Conservation (phyloP, 2,797 vertebrate species). For the Platalea minor region DNA sequence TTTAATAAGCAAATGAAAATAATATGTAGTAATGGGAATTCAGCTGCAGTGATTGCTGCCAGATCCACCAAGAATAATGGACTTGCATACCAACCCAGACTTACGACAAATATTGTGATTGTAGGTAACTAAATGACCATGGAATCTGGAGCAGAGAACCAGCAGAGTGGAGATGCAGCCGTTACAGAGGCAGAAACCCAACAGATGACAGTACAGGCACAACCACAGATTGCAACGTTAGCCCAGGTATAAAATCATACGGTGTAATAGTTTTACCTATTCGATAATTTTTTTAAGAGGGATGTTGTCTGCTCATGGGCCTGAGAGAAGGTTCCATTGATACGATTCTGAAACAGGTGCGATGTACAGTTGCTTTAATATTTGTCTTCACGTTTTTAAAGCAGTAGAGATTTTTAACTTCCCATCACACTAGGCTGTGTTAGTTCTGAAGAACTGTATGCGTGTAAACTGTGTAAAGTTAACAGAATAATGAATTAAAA, state of each 20-base stretch:
- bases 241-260: constrained; percentile 85
- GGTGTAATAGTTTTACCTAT: constrained; percentile 31
- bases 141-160: constrained; percentile 96
- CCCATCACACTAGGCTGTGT: background rate
- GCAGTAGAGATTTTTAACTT: background rate
- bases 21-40: constrained; percentile 32
- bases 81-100: constrained; percentile 53
- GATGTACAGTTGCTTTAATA: background rate
- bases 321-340: background rate
- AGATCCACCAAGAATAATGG: constrained; percentile 23
- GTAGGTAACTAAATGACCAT: constrained; percentile 97
- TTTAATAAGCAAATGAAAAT: constrained; percentile 30
- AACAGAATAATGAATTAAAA: background rate
- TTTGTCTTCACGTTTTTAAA: constrained; percentile 32
- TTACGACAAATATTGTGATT: constrained; percentile 74
- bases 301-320: background rate
- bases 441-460: background rate
- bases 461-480: background rate
- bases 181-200: constrained; percentile 94
- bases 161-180: constrained; percentile 93
- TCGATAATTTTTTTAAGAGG: constrained; percentile 27
- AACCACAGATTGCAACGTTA: constrained; percentile 92
- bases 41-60: constrained; percentile 21
- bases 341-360: background rate
- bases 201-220: constrained; percentile 88